Evolutionary conservation across 2,113 vertebrate genomes (phyloP).

Genomic region (Antennarius striatus): DNA sequence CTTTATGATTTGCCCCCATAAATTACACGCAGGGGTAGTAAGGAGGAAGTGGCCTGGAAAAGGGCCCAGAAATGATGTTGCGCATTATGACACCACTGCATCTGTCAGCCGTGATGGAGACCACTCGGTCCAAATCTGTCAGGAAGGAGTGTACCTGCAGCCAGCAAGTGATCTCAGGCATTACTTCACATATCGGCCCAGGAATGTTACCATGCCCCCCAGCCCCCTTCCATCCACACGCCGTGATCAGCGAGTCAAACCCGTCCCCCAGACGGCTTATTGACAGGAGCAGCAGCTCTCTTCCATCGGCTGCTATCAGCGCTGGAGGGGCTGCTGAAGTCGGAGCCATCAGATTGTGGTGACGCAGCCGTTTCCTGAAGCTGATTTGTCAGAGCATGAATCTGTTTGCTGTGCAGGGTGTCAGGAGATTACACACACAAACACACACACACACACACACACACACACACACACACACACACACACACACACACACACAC

Average conservation of each 20-base stretch:
- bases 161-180: conserved; percentile 24
- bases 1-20: no score
- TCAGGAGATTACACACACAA: no score
- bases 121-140: conserved; percentile 33
- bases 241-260: conserved; percentile 53
- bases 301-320: conserved; percentile 74
- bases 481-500: no score
- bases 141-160: conserved; percentile 19
- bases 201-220: conserved; percentile 56
- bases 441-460: no score
- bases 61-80: conserved; percentile 1
- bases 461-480: no score
- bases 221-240: conserved; percentile 43
- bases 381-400: conserved; percentile 39
- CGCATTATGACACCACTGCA: conserved; percentile 8
- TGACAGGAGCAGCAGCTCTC: conserved; percentile 64
- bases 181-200: conserved; percentile 27
- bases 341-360: conserved; percentile 1
- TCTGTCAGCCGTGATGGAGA: conserved; percentile 14
- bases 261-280: conserved; percentile 45
- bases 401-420: conserved; percentile 1
- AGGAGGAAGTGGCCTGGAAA: no score
- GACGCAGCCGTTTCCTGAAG: conserved; percentile 54
- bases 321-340: conserved; percentile 52
- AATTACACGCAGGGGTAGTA: no score